These are phyloP conservation scores for Cliona cf. orientalis DNA, from an alignment of 37 sponge, comb jelly and placozoan genomes.

Conservation along the genomic window DNA sequence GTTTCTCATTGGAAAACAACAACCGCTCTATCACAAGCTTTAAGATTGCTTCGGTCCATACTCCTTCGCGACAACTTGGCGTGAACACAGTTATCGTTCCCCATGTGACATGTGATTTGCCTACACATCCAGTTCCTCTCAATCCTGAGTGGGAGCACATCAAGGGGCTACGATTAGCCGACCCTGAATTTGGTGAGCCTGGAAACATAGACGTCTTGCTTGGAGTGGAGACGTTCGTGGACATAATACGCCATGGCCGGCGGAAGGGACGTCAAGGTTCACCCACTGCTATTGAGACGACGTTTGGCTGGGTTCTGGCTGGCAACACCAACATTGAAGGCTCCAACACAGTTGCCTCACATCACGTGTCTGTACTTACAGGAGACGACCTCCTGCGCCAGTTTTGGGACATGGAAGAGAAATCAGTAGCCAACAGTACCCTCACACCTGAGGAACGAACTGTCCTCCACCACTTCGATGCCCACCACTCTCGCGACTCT, in stretches of 20 bases:
- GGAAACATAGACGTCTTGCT: slow-evolving; percentile 29
- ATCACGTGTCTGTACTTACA: not conserved
- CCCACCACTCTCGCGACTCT: slow-evolving; percentile 6
- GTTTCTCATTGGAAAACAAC: not conserved
- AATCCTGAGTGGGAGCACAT: slow-evolving; percentile 14
- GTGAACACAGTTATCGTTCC: no score
- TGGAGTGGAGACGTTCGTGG: slow-evolving; percentile 18
- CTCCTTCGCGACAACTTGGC: no score
- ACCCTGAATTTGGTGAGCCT: slow-evolving; percentile 17
- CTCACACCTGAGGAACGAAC: slow-evolving; percentile 25
- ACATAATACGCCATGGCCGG: slow-evolving; percentile 19
- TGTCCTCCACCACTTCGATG: slow-evolving; percentile 31
- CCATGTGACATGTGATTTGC: no score
- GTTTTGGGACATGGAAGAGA: slow-evolving; percentile 53
- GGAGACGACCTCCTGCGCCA: slow-evolving; percentile 39
- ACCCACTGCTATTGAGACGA: no score
- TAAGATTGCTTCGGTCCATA: not conserved
- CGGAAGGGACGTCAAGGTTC: slow-evolving; percentile 25
- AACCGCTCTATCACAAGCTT: slow-evolving; percentile 16
- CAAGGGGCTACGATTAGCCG: slow-evolving; percentile 7
- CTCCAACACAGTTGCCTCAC: not conserved
- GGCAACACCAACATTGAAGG: not conserved
- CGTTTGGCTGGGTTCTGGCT: slow-evolving; percentile 43
- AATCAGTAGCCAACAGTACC: not conserved
- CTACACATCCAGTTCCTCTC: slow-evolving; percentile 5